Evolutionary conservation across 2,888 invertebrate genomes (phyloP).

Genomic region (Eumacrocentrus americanus): DNA sequence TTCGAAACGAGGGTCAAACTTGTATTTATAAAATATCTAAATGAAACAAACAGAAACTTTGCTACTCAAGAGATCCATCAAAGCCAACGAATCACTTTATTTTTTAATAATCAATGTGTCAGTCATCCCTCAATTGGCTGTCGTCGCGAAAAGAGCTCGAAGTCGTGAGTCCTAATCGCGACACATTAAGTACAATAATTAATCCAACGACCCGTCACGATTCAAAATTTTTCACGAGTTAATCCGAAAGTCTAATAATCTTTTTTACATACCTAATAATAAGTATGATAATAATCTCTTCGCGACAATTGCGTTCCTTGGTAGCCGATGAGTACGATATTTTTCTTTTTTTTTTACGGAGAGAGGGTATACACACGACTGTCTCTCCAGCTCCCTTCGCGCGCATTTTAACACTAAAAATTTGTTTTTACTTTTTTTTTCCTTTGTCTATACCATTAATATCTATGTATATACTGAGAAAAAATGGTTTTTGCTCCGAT

Average conservation of each 20-base stretch:
- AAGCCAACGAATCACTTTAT: constrained; percentile 21
- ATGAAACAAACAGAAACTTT: constrained; percentile 16
- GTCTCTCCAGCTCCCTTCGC: too few relatives aligned
- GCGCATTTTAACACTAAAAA: background rate
- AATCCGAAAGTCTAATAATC: constrained; percentile 35
- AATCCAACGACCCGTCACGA: constrained; percentile 34
- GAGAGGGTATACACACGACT: constrained; percentile 8
- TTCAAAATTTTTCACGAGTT: constrained; percentile 18
- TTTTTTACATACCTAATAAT: constrained; percentile 51
- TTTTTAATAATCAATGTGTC: constrained; percentile 4
- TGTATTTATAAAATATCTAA: constrained; percentile 12
- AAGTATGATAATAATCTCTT: constrained; percentile 34
- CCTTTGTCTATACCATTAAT: constrained; percentile 35
- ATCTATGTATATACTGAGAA: constrained; percentile 31
- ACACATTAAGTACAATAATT: constrained; percentile 34
- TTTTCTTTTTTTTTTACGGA: constrained; percentile 14
- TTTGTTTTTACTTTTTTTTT: constrained; percentile 17
- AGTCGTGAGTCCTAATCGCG: background rate
- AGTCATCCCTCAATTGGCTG: constrained; percentile 9
- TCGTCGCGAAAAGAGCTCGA: constrained; percentile 7
- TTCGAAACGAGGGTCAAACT: constrained; percentile 19
- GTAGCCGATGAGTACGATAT: constrained; percentile 52
- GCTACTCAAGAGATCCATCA: constrained; percentile 19
- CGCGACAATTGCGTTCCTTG: constrained; percentile 52
- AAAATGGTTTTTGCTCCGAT: too few relatives aligned